Conservation (phyloP, 2,888 invertebrate species). For the Drosophila demipolita region DNA sequence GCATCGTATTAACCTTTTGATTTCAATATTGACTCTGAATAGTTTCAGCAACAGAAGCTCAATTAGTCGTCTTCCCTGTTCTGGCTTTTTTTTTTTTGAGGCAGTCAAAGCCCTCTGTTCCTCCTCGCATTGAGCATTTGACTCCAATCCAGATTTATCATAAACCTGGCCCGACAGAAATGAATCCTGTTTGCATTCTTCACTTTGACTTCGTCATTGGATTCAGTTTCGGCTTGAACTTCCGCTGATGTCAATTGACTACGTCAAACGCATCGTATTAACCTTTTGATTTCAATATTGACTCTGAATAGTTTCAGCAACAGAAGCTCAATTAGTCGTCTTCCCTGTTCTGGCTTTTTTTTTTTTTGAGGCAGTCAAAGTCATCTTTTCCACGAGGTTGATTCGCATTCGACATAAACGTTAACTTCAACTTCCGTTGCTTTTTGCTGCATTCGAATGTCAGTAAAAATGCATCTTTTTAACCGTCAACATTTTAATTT, state of each 20-base stretch:
- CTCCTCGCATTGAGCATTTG: not conserved
- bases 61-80: constrained; percentile 29
- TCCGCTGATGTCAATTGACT: constrained; percentile 3
- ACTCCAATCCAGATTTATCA: no score
- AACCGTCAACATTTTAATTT: constrained; percentile 75
- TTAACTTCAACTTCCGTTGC: not conserved
- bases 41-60: constrained; percentile 45
- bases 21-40: constrained; percentile 58
- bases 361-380: not conserved
- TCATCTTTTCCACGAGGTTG: constrained; percentile 28
- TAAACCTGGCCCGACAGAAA: no score
- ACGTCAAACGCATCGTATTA: constrained; percentile 68
- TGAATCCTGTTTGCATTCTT: not conserved
- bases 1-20: constrained; percentile 74
- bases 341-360: not conserved
- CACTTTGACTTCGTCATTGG: not conserved
- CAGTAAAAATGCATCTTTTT: constrained; percentile 71
- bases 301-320: constrained; percentile 50
- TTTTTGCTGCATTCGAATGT: constrained; percentile 9
- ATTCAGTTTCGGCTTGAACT: not conserved
- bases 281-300: constrained; percentile 68
- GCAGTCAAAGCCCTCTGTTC: constrained; percentile 16
- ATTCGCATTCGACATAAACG: constrained; percentile 55
- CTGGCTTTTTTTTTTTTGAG: not conserved
- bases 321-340: constrained; percentile 50